These are phyloP conservation scores for Polyommatus iphigenia DNA, from an alignment of 2,888 invertebrate species.

Conservation along the genomic window DNA sequence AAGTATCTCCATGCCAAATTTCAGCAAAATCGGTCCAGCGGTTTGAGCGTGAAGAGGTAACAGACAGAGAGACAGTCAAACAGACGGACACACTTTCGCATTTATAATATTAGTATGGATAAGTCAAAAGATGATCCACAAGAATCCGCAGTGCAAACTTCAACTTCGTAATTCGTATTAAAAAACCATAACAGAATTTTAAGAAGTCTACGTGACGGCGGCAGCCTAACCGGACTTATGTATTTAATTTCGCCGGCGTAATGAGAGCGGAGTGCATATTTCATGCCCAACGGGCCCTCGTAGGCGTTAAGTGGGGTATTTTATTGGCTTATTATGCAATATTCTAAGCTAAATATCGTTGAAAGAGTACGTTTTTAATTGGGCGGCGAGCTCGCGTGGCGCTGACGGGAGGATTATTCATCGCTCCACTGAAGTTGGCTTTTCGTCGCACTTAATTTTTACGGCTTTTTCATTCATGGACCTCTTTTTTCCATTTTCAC, in stretches of 20 bases:
- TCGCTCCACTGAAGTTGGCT: slow-evolving; percentile 67
- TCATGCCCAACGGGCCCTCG: slow-evolving; percentile 65
- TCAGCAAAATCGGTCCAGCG: no score
- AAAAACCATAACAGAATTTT: not conserved
- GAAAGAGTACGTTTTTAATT: slow-evolving; percentile 80
- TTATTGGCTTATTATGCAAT: slow-evolving; percentile 81
- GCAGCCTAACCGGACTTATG: slow-evolving; percentile 51
- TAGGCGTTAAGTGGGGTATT: slow-evolving; percentile 78
- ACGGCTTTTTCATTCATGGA: slow-evolving; percentile 49
- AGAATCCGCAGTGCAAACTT: not conserved
- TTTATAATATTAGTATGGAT: no score
- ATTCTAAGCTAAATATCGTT: slow-evolving; percentile 80
- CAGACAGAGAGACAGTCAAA: no score
- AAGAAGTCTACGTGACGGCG: slow-evolving; percentile 31
- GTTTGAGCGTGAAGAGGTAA: no score
- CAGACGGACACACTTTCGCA: no score
- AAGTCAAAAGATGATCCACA: no score
- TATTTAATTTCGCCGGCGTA: slow-evolving; percentile 71
- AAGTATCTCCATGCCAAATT: no score
- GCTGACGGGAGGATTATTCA: slow-evolving; percentile 78
- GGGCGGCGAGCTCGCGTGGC: slow-evolving; percentile 74
- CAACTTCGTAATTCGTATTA: not conserved
- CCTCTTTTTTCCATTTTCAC: slow-evolving; percentile 38
- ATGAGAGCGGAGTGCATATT: slow-evolving; percentile 78
- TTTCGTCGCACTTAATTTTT: slow-evolving; percentile 64